These are phyloP conservation scores for Vanacampus margaritifer DNA, from an alignment of 2,113 vertebrate species.

Conservation along the genomic window DNA sequence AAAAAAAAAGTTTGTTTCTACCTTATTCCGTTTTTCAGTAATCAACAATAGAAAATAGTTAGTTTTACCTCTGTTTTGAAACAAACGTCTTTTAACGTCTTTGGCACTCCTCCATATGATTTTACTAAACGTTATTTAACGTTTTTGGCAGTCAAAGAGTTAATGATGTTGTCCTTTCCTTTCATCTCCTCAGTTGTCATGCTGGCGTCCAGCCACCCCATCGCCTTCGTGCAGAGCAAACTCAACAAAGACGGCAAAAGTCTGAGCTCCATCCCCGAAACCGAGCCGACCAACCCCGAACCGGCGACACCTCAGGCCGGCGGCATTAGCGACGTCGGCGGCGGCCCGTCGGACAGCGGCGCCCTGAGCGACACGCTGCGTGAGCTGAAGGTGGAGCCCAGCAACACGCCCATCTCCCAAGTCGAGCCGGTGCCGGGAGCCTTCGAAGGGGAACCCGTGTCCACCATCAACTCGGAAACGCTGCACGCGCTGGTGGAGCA, in stretches of 20 bases:
- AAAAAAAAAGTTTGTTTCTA: too few species aligned
- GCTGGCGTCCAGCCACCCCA: constrained; percentile 59
- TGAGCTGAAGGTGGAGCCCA: constrained; percentile 55
- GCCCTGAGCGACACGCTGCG: constrained; percentile 12
- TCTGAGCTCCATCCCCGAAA: constrained; percentile 49
- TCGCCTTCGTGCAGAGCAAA: constrained; percentile 69
- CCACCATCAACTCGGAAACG: constrained; percentile 66
- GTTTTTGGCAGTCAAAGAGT: too few species aligned
- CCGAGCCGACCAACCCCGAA: constrained; percentile 42
- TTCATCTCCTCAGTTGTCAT: constrained; percentile 44
- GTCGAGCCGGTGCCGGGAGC: not conserved
- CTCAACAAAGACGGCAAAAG: constrained; percentile 67
- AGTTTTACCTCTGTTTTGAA: too few species aligned
- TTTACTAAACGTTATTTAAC: too few species aligned
- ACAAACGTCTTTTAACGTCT: too few species aligned
- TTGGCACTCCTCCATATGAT: too few species aligned
- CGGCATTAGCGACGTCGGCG: accelerated
- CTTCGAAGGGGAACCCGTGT: constrained; percentile 21
- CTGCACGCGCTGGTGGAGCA: constrained; percentile 71
- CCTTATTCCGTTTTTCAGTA: too few species aligned
- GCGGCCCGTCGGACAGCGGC: not conserved
- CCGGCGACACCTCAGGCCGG: constrained; percentile 34
- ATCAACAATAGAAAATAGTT: too few species aligned
- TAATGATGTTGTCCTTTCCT: not conserved
- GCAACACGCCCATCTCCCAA: constrained; percentile 14